Base-by-base conservation (phyloP, 2,113 vertebrate species). In the Dunckerocampus dactyliophorus region DNA sequence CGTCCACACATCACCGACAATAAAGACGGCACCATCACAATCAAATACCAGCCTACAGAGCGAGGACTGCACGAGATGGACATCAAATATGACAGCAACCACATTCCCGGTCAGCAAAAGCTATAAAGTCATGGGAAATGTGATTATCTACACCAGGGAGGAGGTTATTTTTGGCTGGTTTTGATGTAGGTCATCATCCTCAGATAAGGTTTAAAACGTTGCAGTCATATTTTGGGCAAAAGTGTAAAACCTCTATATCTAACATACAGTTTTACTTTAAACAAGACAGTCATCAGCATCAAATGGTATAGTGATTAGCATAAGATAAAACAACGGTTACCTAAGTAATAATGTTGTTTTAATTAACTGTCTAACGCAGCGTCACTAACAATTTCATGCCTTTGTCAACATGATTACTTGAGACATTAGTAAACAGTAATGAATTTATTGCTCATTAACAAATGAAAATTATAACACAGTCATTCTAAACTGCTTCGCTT, bases 11-110 rank as follows among this genome's bases (percentile, higher is more conserved):
- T 99, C 84, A 94, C 92, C 0, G 96, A 99, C 86, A 98, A 98
- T 75, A 97, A 98, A 77, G 94, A 99, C 0, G 96, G 96, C 47
- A 97, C 94, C 0, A 93, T 99, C 85, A 96, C 94, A 0, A 95
- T 99, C 77, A 93, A 95, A 37, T 99, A 93, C 0, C 89, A 93
- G 0, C 96, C 96, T 31, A 93, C 89, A 0, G 96, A 98, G 87
- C 93, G 90, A 70, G 96, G 96, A 4, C 90, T 99, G 59, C 96
- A 99, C 0, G 95, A 96, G 84, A 98, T 98, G 96, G 96, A 97
- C 72, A 97, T 99, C 83, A 98, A 96, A 75, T 98, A 97, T 0
- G 95, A 99, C 0, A 92, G 94, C 77, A 97, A 97, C 85, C 95
- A 99, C 85, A 98, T 98, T 77, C 95, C 96, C 0, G 96, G 96